phyloP scores from a whole-genome alignment of 2,888 invertebrate genomes.

The Spodoptera littoralis region DNA sequence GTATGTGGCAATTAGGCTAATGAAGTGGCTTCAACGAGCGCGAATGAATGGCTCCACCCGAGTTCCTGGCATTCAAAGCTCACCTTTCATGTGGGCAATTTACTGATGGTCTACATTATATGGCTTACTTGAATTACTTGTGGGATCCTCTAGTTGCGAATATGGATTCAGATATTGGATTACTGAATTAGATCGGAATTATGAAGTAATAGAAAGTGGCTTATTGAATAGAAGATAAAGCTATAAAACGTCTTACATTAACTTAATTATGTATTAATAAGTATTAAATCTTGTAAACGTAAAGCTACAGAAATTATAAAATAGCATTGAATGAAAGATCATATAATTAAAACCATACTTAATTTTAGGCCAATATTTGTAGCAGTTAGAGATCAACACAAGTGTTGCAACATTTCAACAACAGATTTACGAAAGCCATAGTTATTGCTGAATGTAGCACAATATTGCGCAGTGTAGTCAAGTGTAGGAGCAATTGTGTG shows the following conservation, averaged over 20 bases:
- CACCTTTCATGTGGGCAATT: slow-evolving; percentile 87
- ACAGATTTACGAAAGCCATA: slow-evolving; percentile 15
- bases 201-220: not conserved
- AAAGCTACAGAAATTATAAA: not conserved
- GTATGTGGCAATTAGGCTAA: slow-evolving; percentile 86
- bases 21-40: slow-evolving; percentile 80
- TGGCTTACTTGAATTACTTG: slow-evolving; percentile 72
- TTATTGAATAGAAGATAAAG: too few relatives aligned
- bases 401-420: slow-evolving; percentile 1
- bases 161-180: slow-evolving; percentile 16
- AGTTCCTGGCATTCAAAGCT: slow-evolving; percentile 80
- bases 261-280: too few relatives aligned
- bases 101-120: slow-evolving; percentile 80
- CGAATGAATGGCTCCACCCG: slow-evolving; percentile 81
- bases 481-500: slow-evolving; percentile 35
- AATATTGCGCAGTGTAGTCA: slow-evolving; percentile 35
- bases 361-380: not conserved
- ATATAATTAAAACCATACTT: too few relatives aligned
- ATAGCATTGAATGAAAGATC: not conserved
- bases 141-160: slow-evolving; percentile 32
- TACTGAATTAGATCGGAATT: slow-evolving; percentile 6
- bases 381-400: slow-evolving; percentile 8
- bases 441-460: slow-evolving; percentile 28
- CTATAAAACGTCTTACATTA: too few relatives aligned
- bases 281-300: not conserved